Conservation (phyloP, 92 coral and sea anemone species). For the Anthopleura xanthogrammica region DNA sequence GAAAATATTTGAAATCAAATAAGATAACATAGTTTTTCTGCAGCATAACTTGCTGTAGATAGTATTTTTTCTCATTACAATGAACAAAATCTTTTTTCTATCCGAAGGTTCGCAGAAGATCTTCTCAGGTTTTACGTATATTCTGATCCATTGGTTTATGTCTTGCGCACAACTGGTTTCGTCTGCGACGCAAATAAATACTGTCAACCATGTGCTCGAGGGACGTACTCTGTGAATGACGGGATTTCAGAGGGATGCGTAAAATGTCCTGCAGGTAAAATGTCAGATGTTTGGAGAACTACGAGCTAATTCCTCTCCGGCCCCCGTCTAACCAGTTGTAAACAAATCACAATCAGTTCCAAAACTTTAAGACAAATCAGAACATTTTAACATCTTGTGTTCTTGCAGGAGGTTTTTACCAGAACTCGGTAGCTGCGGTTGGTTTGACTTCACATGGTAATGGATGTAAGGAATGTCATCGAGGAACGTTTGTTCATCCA, state of each 20-base stretch:
- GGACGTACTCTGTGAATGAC: constrained; percentile 24
- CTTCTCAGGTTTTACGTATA: neutral
- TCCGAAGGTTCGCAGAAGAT: neutral
- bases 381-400: too few species aligned
- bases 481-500: constrained; percentile 29
- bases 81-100: too few species aligned
- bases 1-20: too few species aligned
- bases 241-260: constrained; percentile 22
- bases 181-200: neutral
- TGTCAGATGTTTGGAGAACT: too few species aligned
- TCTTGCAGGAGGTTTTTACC: constrained; percentile 29
- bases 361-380: too few species aligned
- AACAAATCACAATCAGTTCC: too few species aligned
- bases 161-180: neutral
- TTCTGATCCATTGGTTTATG: neutral
- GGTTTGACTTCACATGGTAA: constrained; percentile 22
- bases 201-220: constrained; percentile 14
- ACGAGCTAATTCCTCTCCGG: too few species aligned
- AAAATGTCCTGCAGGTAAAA: constrained; percentile 32
- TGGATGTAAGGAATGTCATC: constrained; percentile 23
- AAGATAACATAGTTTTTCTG: too few species aligned
- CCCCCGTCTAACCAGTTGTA: too few species aligned
- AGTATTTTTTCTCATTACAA: too few species aligned
- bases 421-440: constrained; percentile 36
- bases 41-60: too few species aligned